Percentiles rank a stretch among this genome's conserved stretches.
These are phyloP conservation scores for Prosapia bicincta DNA, from an alignment of 2,888 invertebrate species.

Conservation along the genomic window DNA sequence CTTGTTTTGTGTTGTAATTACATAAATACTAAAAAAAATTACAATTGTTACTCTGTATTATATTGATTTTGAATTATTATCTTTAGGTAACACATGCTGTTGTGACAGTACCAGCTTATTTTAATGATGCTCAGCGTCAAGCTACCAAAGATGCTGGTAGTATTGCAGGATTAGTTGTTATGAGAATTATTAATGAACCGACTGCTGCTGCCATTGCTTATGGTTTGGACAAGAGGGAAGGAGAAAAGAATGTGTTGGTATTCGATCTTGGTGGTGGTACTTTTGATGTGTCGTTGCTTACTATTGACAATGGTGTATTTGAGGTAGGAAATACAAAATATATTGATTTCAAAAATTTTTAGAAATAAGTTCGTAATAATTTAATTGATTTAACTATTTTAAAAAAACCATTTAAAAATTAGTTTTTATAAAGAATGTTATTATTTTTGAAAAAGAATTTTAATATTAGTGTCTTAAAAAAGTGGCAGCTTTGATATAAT, in stretches of 20 bases:
- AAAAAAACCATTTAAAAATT: no score
- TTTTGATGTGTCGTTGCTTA: slow-evolving; percentile 96
- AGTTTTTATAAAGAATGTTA: neutral
- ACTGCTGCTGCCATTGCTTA: slow-evolving; percentile 97
- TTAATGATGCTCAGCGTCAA: slow-evolving; percentile 99
- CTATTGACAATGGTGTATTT: slow-evolving; percentile 98
- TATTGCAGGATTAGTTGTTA: slow-evolving; percentile 87
- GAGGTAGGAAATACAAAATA: slow-evolving; percentile 56
- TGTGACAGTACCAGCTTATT: slow-evolving; percentile 96
- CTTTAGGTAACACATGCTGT: slow-evolving; percentile 69
- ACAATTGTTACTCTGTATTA: no score
- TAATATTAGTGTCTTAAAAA: no score
- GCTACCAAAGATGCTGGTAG: slow-evolving; percentile 98
- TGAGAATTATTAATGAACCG: slow-evolving; percentile 97
- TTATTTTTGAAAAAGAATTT: no score
- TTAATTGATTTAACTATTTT: no score
- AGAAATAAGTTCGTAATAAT: no score
- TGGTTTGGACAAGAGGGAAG: slow-evolving; percentile 94
- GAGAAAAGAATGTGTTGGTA: slow-evolving; percentile 97
- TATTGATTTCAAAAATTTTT: no score
- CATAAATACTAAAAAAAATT: no score
- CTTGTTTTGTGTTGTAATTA: no score
- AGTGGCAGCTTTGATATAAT: no score
- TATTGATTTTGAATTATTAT: no score
- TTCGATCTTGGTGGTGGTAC: slow-evolving; percentile 99